Base-by-base conservation (phyloP, 2,888 invertebrate genomes). In the Spilosoma lubricipeda region DNA sequence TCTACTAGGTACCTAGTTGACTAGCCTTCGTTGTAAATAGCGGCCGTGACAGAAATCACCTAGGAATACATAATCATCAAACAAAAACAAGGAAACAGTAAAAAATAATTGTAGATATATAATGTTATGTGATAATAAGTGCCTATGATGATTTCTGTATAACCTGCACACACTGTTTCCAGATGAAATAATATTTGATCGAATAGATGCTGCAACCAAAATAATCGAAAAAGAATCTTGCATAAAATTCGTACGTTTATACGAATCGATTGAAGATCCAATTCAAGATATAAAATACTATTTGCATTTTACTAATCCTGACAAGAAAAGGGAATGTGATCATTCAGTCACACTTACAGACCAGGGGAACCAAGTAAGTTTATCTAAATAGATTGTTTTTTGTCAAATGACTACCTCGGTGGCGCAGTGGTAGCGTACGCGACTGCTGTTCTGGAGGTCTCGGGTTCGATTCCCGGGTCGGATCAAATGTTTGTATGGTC, bases 251-350 rank as follows among this genome's bases (percentile, higher is more conserved):
- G 82, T 83, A 42, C 75, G n/a, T n/a, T n/a, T n/a, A n/a, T n/a
- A n/a, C n/a, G n/a, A n/a, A n/a, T n/a, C n/a, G n/a, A n/a, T n/a
- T n/a, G n/a, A n/a, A n/a, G n/a, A n/a, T n/a, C n/a, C n/a, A n/a
- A n/a, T n/a, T n/a, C n/a, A n/a, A n/a, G n/a, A n/a, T n/a, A n/a
- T n/a, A n/a, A n/a, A n/a, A n/a, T n/a, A n/a, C n/a, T n/a, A 91
- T 91, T 78, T 94, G 18, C 87, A 90, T 74, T 86, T 94, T 65
- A 87, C 87, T 30, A 94, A 94, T 79, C 91, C 90, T 0, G 70
- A 72, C 0, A 77, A 82, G 3, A 79, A 84, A 70, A 86, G 91
- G 52, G 87, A 90, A 4, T 94, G 94, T 59, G 81, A 84, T 2
- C 94, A 94, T 69, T 73, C 81, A n/a, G 78, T 86, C 15, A 56